A percentile compares a stretch with the other conserved stretches of the same genome.
Conservation (phyloP, 2,113 vertebrate species). For the Oryzias melastigma region DNA sequence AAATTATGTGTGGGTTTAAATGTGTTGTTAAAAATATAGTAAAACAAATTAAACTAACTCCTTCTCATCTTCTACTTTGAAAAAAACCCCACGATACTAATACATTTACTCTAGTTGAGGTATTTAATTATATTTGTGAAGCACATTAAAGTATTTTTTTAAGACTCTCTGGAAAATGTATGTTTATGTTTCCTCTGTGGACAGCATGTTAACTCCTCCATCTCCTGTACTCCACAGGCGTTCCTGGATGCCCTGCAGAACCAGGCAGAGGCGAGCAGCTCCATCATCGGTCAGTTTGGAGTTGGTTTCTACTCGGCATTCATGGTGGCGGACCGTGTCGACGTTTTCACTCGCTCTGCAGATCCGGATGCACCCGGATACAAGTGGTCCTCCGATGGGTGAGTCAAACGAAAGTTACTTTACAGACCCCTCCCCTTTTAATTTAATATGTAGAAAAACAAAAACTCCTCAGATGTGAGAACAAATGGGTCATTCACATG, state of each 20-base stretch:
- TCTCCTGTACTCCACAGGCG: slow-evolving; percentile 69
- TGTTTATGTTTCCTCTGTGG: neutral
- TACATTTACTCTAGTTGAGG: too few relatives aligned
- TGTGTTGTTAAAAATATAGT: too few relatives aligned
- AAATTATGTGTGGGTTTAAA: too few relatives aligned
- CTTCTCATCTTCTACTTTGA: too few relatives aligned
- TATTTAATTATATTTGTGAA: too few relatives aligned
- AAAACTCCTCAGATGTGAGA: neutral
- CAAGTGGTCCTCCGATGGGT: slow-evolving; percentile 97
- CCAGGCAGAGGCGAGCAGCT: slow-evolving; percentile 86
- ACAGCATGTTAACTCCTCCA: too few relatives aligned
- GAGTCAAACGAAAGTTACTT: neutral
- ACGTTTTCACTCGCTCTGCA: slow-evolving; percentile 86
- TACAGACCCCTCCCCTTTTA: neutral
- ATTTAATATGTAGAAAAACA: neutral
- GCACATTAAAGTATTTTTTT: too few relatives aligned
- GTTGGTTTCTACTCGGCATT: slow-evolving; percentile 98
- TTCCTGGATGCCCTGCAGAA: slow-evolving; percentile 90
- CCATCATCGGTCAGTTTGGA: slow-evolving; percentile 97
- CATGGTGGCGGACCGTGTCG: slow-evolving; percentile 92
- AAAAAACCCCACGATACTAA: too few relatives aligned
- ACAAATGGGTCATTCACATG: too few relatives aligned
- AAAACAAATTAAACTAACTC: too few relatives aligned
- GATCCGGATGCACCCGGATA: slow-evolving; percentile 76
- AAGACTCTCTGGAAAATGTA: neutral